These are phyloP conservation scores for Crenuchus spilurus DNA, from an alignment of 2,797 vertebrate genomes.

Conservation along the genomic window DNA sequence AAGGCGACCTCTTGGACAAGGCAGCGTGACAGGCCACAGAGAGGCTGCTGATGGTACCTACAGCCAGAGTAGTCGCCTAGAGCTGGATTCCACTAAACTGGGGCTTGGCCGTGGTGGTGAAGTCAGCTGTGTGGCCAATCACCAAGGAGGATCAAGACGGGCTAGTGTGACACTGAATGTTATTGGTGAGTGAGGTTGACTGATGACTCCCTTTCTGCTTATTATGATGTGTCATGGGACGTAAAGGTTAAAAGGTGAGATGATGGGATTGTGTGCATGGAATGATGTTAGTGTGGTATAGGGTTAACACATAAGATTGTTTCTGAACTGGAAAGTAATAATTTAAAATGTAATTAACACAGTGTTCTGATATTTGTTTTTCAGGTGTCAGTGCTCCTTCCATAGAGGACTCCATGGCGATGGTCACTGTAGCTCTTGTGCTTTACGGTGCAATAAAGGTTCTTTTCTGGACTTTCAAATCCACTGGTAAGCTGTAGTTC, in stretches of 20 bases:
- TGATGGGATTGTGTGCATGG: no score
- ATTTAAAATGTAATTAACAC: no score
- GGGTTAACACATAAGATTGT: no score
- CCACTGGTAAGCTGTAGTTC: conserved; percentile 64
- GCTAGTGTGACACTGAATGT: conserved; percentile 70
- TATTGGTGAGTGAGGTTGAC: conserved; percentile 74
- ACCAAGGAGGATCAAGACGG: conserved; percentile 65
- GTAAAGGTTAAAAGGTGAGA: no score
- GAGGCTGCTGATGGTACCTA: conserved; percentile 80
- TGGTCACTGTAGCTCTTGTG: conserved; percentile 84
- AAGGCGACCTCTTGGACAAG: conserved; percentile 56
- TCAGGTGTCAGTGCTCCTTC: conserved; percentile 79
- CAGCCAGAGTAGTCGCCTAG: conserved; percentile 74
- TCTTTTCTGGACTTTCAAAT: conserved; percentile 71
- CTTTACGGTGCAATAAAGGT: conserved; percentile 81
- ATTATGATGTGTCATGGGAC: no score
- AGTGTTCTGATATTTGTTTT: background rate
- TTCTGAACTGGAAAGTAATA: no score
- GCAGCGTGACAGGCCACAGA: conserved; percentile 74
- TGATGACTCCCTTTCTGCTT: background rate
- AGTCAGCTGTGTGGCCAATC: conserved; percentile 77
- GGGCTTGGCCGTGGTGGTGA: conserved; percentile 74
- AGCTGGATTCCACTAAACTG: conserved; percentile 58
- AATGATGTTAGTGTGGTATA: no score
- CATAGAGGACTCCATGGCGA: conserved; percentile 83